phyloP scores from a whole-genome alignment of 2,888 invertebrate species.

The Drosophila tripunctata region DNA sequence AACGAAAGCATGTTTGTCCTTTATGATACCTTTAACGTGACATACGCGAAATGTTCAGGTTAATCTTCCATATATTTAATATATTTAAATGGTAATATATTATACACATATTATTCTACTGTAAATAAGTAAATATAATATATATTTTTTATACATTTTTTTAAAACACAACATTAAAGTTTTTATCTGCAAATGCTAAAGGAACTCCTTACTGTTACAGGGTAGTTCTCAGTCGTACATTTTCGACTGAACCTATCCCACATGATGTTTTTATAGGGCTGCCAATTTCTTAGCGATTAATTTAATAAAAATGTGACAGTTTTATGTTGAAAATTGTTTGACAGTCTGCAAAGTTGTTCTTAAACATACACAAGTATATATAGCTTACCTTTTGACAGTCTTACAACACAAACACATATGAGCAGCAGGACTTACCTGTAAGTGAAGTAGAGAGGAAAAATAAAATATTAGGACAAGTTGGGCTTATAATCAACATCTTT shows the following conservation, averaged over 20 bases:
- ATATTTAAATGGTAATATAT: no score
- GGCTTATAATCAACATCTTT: slow-evolving; percentile 20
- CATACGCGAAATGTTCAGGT: no score
- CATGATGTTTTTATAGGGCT: background rate
- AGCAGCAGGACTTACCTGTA: slow-evolving; percentile 22
- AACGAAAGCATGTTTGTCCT: no score
- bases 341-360: slow-evolving; percentile 6
- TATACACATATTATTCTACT: no score
- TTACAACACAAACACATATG: background rate
- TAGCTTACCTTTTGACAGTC: slow-evolving; percentile 7
- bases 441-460: slow-evolving; percentile 13
- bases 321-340: slow-evolving; percentile 1
- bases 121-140: no score
- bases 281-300: background rate
- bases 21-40: no score
- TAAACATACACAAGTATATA: background rate
- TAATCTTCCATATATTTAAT: no score
- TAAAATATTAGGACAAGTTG: slow-evolving; percentile 20
- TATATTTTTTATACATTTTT: no score
- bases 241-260: background rate
- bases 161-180: no score
- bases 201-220: no score
- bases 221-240: no score
- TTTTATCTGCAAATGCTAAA: no score
- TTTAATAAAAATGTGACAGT: background rate